Evolutionary conservation across 2,113 vertebrate genomes (phyloP).

Genomic region (Candoia aspera): DNA sequence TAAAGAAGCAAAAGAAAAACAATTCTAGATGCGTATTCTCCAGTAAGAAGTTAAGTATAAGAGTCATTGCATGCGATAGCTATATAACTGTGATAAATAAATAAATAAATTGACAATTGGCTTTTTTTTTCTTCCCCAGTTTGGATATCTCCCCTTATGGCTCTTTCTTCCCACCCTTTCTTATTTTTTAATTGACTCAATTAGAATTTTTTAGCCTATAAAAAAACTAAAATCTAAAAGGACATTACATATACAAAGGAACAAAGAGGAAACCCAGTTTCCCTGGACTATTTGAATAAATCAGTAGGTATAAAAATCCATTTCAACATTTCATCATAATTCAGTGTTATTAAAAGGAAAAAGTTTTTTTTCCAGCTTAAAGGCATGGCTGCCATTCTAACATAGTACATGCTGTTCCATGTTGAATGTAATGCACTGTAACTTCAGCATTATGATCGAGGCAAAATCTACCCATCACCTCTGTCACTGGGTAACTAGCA

Average conservation of each 20-base stretch:
- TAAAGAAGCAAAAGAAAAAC: background rate
- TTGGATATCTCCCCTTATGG: background rate
- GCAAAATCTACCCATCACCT: background rate
- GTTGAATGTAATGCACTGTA: background rate
- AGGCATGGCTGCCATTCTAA: background rate
- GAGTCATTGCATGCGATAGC: background rate
- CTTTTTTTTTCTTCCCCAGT: background rate
- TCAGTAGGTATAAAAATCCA: background rate
- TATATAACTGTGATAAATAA: background rate
- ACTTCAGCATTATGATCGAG: background rate
- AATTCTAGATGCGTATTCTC: background rate
- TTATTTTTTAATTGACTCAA: background rate
- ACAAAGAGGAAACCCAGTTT: background rate
- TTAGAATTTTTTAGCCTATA: background rate
- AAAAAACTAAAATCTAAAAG: background rate
- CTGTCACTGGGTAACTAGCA: background rate
- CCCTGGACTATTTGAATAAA: background rate
- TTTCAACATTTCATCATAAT: background rate
- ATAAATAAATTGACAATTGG: background rate
- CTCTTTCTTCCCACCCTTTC: background rate
- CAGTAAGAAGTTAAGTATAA: background rate
- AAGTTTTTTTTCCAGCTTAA: background rate
- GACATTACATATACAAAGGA: background rate
- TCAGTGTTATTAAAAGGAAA: background rate
- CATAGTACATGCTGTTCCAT: background rate